Evolutionary conservation across 2,888 invertebrate genomes (phyloP).

Genomic region (Crematogaster levior): DNA sequence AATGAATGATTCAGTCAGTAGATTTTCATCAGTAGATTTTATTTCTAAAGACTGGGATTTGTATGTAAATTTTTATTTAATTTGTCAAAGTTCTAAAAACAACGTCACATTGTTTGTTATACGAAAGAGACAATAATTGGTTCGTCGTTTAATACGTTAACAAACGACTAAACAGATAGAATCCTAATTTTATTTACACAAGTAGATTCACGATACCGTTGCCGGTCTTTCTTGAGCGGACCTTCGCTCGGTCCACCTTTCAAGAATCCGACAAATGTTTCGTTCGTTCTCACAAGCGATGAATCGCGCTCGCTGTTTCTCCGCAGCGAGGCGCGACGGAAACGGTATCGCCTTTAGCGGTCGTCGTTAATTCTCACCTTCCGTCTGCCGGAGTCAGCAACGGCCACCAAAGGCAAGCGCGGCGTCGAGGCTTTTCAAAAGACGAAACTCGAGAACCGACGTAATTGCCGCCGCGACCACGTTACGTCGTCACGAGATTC

Average conservation of each 20-base stretch:
- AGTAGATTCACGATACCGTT: not conserved
- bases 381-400: constrained; percentile 59
- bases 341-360: constrained; percentile 70
- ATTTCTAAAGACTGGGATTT: not conserved
- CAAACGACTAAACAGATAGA: not conserved
- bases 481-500: constrained; percentile 42
- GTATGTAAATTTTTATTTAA: not conserved
- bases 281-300: constrained; percentile 65
- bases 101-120: not conserved
- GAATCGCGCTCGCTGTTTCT: constrained; percentile 72
- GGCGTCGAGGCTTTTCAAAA: constrained; percentile 59
- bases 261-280: constrained; percentile 38
- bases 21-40: constrained; percentile 17
- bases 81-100: not conserved
- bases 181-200: constrained; percentile 9
- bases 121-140: not conserved
- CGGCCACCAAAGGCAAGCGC: constrained; percentile 54
- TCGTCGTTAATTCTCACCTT: constrained; percentile 76
- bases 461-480: constrained; percentile 63
- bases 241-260: not conserved
- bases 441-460: constrained; percentile 58
- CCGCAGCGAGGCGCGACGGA: constrained; percentile 74
- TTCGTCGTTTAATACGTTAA: not conserved
- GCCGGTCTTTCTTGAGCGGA: constrained; percentile 5
- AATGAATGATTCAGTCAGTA: constrained; percentile 16